A percentile compares a stretch with the other conserved stretches of the same genome.
phyloP scores from a whole-genome alignment of 64 coral and sea anemone genomes.

The Catalaphyllia jardinei region DNA sequence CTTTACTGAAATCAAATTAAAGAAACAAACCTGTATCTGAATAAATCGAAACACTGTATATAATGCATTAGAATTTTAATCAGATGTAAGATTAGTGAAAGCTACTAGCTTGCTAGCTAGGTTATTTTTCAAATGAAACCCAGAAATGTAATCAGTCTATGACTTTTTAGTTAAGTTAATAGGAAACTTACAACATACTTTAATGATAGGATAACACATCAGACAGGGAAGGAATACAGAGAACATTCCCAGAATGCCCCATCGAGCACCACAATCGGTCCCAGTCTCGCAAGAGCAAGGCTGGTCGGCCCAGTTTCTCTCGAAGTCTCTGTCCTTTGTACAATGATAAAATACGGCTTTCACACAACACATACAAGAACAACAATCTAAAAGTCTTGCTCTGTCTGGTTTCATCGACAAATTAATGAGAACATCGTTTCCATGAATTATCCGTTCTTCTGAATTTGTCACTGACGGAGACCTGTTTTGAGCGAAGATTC shows the following conservation, averaged over 20 bases:
- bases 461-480: neutral
- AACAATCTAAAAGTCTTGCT: constrained; percentile 17
- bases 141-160: neutral
- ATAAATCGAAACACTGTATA: too few relatives aligned
- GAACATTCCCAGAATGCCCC: constrained; percentile 30
- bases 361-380: constrained; percentile 71
- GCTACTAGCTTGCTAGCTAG: too few relatives aligned
- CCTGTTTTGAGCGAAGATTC: neutral
- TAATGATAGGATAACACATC: constrained; percentile 19
- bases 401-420: neutral
- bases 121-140: too few relatives aligned
- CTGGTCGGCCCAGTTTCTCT: neutral
- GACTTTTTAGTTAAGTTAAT: neutral
- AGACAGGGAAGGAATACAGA: constrained; percentile 38
- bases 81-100: too few relatives aligned
- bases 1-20: too few relatives aligned
- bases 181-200: neutral
- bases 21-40: too few relatives aligned
- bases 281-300: constrained; percentile 26
- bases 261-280: neutral
- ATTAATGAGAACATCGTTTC: neutral
- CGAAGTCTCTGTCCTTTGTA: constrained; percentile 50
- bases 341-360: constrained; percentile 71
- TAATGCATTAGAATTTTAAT: too few relatives aligned
- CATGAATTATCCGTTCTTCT: neutral